phyloP scores from a whole-genome alignment of 2,113 vertebrate genomes.

The Sisor rabdophorus region DNA sequence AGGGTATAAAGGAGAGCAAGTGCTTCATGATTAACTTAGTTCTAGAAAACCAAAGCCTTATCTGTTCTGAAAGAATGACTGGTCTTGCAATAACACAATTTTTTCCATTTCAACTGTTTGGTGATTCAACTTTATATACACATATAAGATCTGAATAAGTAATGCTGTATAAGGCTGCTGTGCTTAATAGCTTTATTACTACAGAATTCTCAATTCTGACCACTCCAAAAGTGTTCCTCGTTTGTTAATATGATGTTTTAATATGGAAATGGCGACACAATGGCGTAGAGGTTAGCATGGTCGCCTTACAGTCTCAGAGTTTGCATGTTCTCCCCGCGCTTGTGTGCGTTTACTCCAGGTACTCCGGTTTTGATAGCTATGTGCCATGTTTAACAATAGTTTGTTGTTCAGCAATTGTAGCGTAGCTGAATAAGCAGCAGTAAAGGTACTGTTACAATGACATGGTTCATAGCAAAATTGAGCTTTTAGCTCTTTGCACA shows the following conservation, averaged over 20 bases:
- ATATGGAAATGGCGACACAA: no score
- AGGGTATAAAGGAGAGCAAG: not conserved
- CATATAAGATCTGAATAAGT: not conserved
- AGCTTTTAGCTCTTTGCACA: no score
- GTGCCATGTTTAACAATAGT: no score
- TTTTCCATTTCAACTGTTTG: not conserved
- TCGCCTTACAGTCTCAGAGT: no score
- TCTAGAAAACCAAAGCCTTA: constrained; percentile 18
- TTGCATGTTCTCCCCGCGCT: no score
- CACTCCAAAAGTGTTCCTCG: not conserved
- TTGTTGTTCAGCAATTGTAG: no score
- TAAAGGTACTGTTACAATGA: no score
- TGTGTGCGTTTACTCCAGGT: no score
- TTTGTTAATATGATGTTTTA: not conserved
- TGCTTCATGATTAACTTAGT: not conserved
- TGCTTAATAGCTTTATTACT: not conserved
- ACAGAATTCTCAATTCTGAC: not conserved
- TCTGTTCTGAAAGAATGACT: not conserved
- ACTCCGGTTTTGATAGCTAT: no score
- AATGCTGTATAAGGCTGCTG: not conserved
- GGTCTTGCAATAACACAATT: not conserved
- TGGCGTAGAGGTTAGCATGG: no score
- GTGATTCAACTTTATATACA: not conserved
- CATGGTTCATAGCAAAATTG: no score
- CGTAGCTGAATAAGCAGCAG: no score